phyloP scores from a whole-genome alignment of 1,140 invertebrate species.

The Eciton burchellii region DNA sequence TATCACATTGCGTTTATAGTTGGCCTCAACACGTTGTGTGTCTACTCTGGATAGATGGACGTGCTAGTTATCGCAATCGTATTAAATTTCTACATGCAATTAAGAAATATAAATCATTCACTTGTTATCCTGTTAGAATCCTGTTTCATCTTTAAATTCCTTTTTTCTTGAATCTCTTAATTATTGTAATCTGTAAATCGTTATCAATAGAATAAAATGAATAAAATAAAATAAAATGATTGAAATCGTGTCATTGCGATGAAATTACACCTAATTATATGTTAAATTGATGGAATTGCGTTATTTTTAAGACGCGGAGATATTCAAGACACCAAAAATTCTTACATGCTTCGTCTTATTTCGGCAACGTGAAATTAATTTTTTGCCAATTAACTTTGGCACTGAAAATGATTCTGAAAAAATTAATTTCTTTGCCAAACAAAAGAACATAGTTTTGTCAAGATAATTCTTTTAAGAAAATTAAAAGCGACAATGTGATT shows the following conservation, averaged over 20 bases:
- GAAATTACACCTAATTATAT: neutral
- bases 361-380: neutral
- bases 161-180: constrained; percentile 21
- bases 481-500: neutral
- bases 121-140: neutral
- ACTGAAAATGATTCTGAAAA: neutral
- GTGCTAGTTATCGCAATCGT: constrained; percentile 46
- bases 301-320: neutral
- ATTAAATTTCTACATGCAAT: constrained; percentile 21
- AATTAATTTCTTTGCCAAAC: neutral
- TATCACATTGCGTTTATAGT: constrained; percentile 79
- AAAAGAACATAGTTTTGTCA: neutral
- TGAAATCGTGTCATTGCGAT: neutral
- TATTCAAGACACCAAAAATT: neutral
- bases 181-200: constrained; percentile 4
- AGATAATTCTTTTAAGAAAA: neutral
- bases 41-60: constrained; percentile 76
- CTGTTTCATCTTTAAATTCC: constrained; percentile 19
- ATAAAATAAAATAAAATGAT: no score
- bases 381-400: neutral
- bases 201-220: neutral
- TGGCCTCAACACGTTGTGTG: constrained; percentile 83
- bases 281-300: neutral
- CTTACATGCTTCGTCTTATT: neutral
- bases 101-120: constrained; percentile 27